Evolutionary conservation across 2,113 vertebrate genomes (phyloP), one percentile per base, ranked within the genome.

Genomic region (Fulica atra): DNA sequence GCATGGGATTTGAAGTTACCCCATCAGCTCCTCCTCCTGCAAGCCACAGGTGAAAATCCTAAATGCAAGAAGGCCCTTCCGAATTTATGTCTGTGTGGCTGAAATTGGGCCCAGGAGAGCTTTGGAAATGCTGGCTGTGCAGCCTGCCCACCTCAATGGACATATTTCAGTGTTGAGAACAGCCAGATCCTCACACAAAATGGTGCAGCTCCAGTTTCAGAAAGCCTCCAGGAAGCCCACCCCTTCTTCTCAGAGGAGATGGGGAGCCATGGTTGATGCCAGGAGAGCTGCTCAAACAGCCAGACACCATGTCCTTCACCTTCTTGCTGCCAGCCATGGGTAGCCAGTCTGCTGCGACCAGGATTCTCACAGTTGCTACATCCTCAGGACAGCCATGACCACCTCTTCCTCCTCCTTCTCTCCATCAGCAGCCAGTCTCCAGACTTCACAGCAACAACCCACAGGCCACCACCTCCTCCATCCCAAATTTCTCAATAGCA

Each of bases 261-360:
- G 14, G 16, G 16, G 4, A 82, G 6, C 48, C 19, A 15, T 2
- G 7, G 23, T 1, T 60, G 44, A 46, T 71, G 48, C 48, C 11
- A 11, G 9, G 25, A 78, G 54, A 60, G 69, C 69, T 87, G 85
- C 40, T 51, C 46, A 35, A 81, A 63, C 10, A 70, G 56, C 48
- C 84, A 65, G 66, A 70, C 0, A 0, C 21, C 4, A 0, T 7
- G 12, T 50, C 38, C 33, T 80, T 72, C 38, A 48, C 40, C 29
- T 82, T 72, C 29, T 59, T 44, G 29, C 1, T 0, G 1, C 54
- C 23, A 35, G 50, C 42, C 21, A 24, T 1, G 16, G 33, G 46
- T 13, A 70, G 26, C 33, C 3, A 16, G 64, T 25, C 53, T 76
- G 59, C 53, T 66, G 57, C 6, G 3, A 9, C 36, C 0, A 0